These are phyloP conservation scores for Epiblema foenella DNA, from an alignment of 2,888 invertebrate species.

Conservation along the genomic window DNA sequence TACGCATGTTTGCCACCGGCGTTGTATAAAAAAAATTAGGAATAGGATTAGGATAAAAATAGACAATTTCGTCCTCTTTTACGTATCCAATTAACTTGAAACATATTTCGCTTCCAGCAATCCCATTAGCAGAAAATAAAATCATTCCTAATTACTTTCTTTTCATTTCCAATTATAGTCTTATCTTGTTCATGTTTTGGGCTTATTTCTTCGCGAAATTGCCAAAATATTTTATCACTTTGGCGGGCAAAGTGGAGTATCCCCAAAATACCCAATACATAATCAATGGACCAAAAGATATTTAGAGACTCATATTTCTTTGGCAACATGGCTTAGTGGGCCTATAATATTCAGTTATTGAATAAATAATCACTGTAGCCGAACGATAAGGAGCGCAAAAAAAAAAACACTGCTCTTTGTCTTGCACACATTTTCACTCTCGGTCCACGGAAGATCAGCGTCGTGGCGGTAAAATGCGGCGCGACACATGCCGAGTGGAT, in stretches of 20 bases:
- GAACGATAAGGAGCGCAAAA: too few species aligned
- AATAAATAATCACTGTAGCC: background rate
- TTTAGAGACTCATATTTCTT: background rate
- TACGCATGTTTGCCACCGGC: too few species aligned
- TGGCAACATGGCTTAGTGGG: background rate
- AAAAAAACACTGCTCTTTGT: too few species aligned
- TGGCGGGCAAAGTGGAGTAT: background rate
- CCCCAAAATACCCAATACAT: constrained; percentile 19
- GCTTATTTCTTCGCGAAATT: constrained; percentile 2
- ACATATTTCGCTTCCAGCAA: background rate
- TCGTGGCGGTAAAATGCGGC: too few species aligned
- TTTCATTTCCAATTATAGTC: background rate
- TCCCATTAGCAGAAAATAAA: background rate
- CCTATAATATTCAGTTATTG: background rate
- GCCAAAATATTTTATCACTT: constrained; percentile 24
- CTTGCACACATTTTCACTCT: too few species aligned
- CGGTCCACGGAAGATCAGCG: too few species aligned
- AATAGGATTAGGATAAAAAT: too few species aligned
- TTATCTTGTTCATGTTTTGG: background rate
- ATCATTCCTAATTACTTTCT: background rate
- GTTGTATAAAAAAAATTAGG: too few species aligned
- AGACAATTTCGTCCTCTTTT: too few species aligned
- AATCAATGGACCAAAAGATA: constrained; percentile 22
- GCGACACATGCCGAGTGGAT: too few species aligned
- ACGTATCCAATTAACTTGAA: background rate